Conservation (phyloP, 2,888 invertebrate genomes). For the Nematopogon swammerdamellus region DNA sequence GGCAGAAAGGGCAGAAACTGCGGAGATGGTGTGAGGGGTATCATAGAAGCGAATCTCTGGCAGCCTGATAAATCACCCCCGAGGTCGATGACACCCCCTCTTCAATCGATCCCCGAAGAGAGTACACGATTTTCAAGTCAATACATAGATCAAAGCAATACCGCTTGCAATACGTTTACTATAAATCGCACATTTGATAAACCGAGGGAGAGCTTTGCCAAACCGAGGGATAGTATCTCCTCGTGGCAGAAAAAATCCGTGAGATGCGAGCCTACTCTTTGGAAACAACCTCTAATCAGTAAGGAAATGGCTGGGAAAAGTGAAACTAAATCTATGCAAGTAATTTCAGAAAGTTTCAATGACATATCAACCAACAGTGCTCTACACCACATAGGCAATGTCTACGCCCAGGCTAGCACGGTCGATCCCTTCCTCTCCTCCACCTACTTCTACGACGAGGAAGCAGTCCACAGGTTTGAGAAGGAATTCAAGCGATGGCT, state of each 20-base stretch:
- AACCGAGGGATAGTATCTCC: slow-evolving; percentile 18
- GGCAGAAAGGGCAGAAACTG: slow-evolving; percentile 25
- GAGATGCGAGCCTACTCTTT: slow-evolving; percentile 31
- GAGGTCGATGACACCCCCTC: slow-evolving; percentile 29
- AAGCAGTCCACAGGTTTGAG: slow-evolving; percentile 67
- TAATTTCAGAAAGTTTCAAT: not conserved
- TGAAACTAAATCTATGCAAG: slow-evolving; percentile 18
- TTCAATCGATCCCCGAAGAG: slow-evolving; percentile 51
- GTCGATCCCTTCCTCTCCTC: slow-evolving; percentile 65
- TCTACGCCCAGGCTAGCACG: slow-evolving; percentile 49
- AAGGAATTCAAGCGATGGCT: slow-evolving; percentile 74
- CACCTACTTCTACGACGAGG: slow-evolving; percentile 64
- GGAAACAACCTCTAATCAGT: slow-evolving; percentile 32
- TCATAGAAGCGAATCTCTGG: slow-evolving; percentile 34
- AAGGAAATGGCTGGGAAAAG: slow-evolving; percentile 24
- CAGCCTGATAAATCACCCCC: slow-evolving; percentile 36
- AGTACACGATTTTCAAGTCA: slow-evolving; percentile 33
- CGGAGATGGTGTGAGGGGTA: slow-evolving; percentile 12
- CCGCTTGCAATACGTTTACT: slow-evolving; percentile 34
- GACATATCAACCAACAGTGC: not conserved
- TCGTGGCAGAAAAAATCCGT: slow-evolving; percentile 41
- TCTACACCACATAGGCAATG: slow-evolving; percentile 26
- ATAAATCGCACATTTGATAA: slow-evolving; percentile 44
- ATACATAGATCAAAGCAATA: slow-evolving; percentile 26
- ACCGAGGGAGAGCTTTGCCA: slow-evolving; percentile 17